A percentile compares a stretch with the other conserved stretches of the same genome.
These are phyloP conservation scores for Cydia splendana DNA, from an alignment of 1,140 invertebrate species.

Conservation along the genomic window DNA sequence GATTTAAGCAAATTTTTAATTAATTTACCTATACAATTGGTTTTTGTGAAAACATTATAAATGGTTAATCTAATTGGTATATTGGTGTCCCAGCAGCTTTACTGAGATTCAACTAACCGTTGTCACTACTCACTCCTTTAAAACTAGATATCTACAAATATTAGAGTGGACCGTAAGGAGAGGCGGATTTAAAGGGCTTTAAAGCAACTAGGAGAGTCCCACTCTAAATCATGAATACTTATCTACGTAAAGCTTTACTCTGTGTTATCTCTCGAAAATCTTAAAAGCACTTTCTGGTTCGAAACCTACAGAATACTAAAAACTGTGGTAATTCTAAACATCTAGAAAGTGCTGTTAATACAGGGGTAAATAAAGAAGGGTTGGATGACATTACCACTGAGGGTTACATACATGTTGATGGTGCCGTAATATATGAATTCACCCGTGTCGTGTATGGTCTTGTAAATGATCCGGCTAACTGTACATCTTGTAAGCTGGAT, in stretches of 20 bases:
- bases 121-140: conserved; percentile 56
- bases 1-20: conserved; percentile 28
- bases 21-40: conserved; percentile 3
- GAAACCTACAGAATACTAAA: conserved; percentile 23
- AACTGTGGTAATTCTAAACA: conserved; percentile 44
- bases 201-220: conserved; percentile 60
- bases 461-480: conserved; percentile 44
- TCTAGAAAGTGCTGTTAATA: conserved; percentile 46
- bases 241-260: conserved; percentile 74
- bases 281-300: conserved; percentile 33
- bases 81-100: conserved; percentile 62
- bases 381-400: conserved; percentile 44
- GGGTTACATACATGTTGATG: conserved; percentile 39
- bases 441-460: conserved; percentile 45
- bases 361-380: conserved; percentile 48
- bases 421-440: conserved; percentile 47
- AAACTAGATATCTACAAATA: conserved; percentile 64
- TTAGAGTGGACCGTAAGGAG: conserved; percentile 47
- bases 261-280: conserved; percentile 35
- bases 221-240: conserved; percentile 45
- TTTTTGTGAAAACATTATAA: neutral
- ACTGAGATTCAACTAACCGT: conserved; percentile 62
- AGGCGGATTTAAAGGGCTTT: conserved; percentile 59
- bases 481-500: conserved; percentile 67
- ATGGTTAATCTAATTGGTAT: conserved; percentile 2